Conservation (phyloP, 1,140 invertebrate species). For the Chlorops oryzae region DNA sequence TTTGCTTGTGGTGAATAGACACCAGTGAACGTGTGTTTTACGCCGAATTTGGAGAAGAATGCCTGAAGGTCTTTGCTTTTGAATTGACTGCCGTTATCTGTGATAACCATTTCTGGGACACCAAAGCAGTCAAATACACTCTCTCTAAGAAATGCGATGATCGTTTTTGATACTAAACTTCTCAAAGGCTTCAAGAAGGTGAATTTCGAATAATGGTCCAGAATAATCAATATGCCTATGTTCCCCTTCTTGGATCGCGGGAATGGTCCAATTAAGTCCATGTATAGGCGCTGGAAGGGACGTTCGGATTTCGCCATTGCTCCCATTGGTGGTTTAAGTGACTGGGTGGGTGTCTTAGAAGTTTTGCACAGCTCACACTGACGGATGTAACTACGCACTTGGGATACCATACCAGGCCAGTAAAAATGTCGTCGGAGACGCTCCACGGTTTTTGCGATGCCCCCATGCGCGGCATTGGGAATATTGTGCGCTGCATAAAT, state of each 20-base stretch:
- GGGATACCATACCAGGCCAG: constrained; percentile 5
- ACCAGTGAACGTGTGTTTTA: constrained; percentile 3
- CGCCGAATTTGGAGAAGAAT: background rate
- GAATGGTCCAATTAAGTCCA: too few relatives aligned
- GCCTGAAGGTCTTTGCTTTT: background rate
- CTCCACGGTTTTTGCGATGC: constrained; percentile 11
- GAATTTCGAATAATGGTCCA: too few relatives aligned
- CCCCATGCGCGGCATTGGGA: constrained; percentile 3
- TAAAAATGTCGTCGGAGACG: constrained; percentile 1
- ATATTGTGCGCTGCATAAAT: constrained; percentile 1
- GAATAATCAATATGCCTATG: too few relatives aligned
- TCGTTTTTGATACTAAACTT: too few relatives aligned
- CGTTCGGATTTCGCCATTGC: too few relatives aligned
- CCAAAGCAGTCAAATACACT: constrained; percentile 6
- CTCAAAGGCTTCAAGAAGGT: too few relatives aligned
- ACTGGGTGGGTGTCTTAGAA: constrained; percentile 3
- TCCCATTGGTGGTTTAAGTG: too few relatives aligned
- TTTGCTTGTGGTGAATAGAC: constrained; percentile 7
- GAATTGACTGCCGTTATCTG: background rate
- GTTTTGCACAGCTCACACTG: constrained; percentile 8
- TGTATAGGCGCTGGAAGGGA: too few relatives aligned
- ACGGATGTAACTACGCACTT: constrained; percentile 1
- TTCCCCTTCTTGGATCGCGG: too few relatives aligned
- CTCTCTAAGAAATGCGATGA: constrained; percentile 2
- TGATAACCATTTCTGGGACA: constrained; percentile 1